A percentile compares a stretch with the other conserved stretches of the same genome.
phyloP scores from a whole-genome alignment of 2,797 vertebrate species.

The Oryzias dopingdopingensis region DNA sequence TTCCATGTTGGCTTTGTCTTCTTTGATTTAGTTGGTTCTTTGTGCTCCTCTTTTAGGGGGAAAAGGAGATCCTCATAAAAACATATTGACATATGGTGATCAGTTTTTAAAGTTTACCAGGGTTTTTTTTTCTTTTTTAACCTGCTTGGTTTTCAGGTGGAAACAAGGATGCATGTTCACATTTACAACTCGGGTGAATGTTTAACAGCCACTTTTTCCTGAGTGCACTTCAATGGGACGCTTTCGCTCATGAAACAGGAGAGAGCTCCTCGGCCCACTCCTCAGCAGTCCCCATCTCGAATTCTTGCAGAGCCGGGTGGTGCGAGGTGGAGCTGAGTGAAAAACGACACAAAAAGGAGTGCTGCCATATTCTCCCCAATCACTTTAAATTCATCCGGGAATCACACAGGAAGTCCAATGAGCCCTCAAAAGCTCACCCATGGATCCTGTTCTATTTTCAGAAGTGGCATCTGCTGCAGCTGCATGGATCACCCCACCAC shows the following conservation, averaged over 20 bases:
- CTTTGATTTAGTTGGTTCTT: too few relatives aligned
- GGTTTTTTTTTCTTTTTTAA: too few relatives aligned
- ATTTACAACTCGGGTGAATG: too few relatives aligned
- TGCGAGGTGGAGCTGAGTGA: constrained; percentile 32
- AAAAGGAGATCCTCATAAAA: too few relatives aligned
- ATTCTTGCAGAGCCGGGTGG: constrained; percentile 25
- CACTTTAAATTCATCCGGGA: constrained; percentile 64
- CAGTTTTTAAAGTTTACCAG: too few relatives aligned
- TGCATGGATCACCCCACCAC: constrained; percentile 47
- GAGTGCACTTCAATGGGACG: too few relatives aligned
- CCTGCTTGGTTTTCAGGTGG: too few relatives aligned
- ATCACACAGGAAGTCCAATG: constrained; percentile 62
- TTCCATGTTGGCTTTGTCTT: too few relatives aligned
- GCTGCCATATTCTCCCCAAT: constrained; percentile 62
- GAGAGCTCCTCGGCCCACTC: constrained; percentile 7
- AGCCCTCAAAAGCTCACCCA: constrained; percentile 67
- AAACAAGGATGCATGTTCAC: too few relatives aligned
- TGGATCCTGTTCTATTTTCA: constrained; percentile 67
- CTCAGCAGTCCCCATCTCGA: constrained; percentile 18
- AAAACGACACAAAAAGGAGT: constrained; percentile 21
- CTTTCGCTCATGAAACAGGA: background rate
- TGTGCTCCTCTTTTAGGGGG: too few relatives aligned
- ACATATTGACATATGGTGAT: too few relatives aligned
- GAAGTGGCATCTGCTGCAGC: constrained; percentile 67
- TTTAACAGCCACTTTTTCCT: too few relatives aligned